These are phyloP conservation scores for Danio choprae DNA, from an alignment of 2,797 vertebrate species.

Conservation along the genomic window DNA sequence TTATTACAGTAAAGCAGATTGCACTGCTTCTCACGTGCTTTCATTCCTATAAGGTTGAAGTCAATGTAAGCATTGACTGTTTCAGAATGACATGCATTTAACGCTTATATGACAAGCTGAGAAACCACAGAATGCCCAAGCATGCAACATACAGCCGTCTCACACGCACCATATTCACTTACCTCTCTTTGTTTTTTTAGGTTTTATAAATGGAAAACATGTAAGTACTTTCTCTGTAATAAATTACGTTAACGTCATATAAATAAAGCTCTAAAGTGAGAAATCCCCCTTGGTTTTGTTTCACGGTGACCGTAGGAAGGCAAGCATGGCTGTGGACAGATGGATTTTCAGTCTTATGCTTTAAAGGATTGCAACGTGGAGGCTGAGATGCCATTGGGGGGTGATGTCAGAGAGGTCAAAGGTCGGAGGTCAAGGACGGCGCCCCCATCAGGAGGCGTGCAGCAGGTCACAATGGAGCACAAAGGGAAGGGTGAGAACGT, in stretches of 20 bases:
- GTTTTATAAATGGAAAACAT: constrained; percentile 33
- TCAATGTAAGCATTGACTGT: constrained; percentile 30
- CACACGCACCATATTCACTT: neutral
- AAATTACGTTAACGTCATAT: neutral
- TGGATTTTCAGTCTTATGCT: neutral
- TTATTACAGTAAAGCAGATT: constrained; percentile 54
- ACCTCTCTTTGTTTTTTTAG: constrained; percentile 54
- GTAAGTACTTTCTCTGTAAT: constrained; percentile 56
- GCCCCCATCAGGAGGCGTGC: constrained; percentile 14
- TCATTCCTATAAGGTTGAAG: constrained; percentile 49
- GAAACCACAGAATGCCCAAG: constrained; percentile 48
- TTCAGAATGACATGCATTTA: constrained; percentile 54
- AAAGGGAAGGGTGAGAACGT: constrained; percentile 58
- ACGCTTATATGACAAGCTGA: constrained; percentile 25
- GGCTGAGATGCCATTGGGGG: neutral
- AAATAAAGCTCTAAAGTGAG: neutral
- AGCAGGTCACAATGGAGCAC: constrained; percentile 58
- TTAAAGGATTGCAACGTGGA: neutral
- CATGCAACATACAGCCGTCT: neutral
- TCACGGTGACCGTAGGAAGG: neutral
- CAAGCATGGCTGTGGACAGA: neutral
- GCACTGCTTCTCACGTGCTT: constrained; percentile 35
- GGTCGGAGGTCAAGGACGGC: neutral
- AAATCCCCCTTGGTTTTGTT: neutral
- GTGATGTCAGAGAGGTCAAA: neutral